Percentiles rank a stretch among this genome's conserved stretches.
Evolutionary conservation across 2,888 invertebrate genomes (phyloP).

Genomic region (Mimachlamys varia): DNA sequence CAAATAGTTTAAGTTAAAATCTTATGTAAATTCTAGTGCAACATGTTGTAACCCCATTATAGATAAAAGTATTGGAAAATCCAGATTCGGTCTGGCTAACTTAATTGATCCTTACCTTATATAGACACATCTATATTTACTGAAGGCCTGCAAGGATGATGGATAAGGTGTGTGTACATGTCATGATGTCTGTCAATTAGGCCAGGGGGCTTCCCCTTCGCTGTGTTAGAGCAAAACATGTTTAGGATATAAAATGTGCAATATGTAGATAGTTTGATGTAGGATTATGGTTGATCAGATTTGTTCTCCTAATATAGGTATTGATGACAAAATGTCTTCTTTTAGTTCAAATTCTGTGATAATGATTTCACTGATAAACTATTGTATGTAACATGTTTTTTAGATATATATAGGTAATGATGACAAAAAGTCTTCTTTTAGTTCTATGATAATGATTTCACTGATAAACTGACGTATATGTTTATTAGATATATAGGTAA

Average conservation of each 20-base stretch:
- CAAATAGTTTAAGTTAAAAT: too few relatives aligned
- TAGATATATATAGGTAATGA: background rate
- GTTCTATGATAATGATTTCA: too few relatives aligned
- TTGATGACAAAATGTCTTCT: too few relatives aligned
- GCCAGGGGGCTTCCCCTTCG: background rate
- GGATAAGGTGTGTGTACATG: constrained; percentile 31
- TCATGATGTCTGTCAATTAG: background rate
- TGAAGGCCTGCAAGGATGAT: background rate
- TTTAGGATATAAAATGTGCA: background rate
- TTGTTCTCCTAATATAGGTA: background rate
- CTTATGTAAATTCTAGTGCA: background rate
- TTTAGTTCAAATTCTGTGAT: too few relatives aligned
- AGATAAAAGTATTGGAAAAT: background rate
- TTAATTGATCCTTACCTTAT: background rate
- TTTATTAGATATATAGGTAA: too few relatives aligned
- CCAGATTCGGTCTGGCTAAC: background rate
- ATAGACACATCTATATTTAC: background rate
- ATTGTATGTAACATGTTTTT: too few relatives aligned
- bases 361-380: too few relatives aligned
- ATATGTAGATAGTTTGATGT: too few relatives aligned
- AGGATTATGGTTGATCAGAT: background rate
- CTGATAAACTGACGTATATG: too few relatives aligned
- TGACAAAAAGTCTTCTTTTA: too few relatives aligned
- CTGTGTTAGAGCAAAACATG: background rate
- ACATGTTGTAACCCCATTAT: background rate